Evolutionary conservation across 2,888 invertebrate species (phyloP).

Genomic region (Tanytarsus gracilentus): DNA sequence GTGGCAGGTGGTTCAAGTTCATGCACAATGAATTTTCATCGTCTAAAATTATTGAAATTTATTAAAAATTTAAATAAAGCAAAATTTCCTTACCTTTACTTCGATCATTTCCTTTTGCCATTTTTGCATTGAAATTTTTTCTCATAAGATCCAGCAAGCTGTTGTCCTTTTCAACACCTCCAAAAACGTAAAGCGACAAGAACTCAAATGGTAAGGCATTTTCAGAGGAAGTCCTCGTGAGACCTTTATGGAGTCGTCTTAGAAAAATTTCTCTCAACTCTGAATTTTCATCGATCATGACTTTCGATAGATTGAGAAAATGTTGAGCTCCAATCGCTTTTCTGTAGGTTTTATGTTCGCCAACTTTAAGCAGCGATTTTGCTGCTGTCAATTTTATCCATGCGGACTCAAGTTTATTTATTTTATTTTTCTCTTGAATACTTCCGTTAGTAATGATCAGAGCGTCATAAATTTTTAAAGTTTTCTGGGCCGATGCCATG

Average conservation of each 20-base stretch:
- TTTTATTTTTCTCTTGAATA: neutral
- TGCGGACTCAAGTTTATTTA: neutral
- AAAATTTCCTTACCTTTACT: neutral
- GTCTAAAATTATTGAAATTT: neutral
- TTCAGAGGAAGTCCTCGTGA: neutral
- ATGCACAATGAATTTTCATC: neutral
- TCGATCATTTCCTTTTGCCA: neutral
- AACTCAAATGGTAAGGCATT: neutral
- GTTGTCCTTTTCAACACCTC: neutral
- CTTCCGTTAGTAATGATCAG: neutral
- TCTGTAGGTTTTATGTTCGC: neutral
- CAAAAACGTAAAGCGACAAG: neutral
- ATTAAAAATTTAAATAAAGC: neutral
- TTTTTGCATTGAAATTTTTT: slow-evolving; percentile 1
- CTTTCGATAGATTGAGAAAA: neutral
- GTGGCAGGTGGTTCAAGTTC: neutral
- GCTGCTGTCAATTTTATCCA: neutral
- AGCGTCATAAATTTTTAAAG: neutral
- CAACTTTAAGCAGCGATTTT: neutral
- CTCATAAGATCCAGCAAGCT: neutral
- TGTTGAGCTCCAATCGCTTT: neutral
- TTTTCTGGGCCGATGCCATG: slow-evolving; percentile 4
- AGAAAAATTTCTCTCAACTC: neutral
- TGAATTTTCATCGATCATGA: neutral
- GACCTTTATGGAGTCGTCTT: neutral